phyloP scores from a whole-genome alignment of 2,113 vertebrate genomes.

The Psophia crepitans region DNA sequence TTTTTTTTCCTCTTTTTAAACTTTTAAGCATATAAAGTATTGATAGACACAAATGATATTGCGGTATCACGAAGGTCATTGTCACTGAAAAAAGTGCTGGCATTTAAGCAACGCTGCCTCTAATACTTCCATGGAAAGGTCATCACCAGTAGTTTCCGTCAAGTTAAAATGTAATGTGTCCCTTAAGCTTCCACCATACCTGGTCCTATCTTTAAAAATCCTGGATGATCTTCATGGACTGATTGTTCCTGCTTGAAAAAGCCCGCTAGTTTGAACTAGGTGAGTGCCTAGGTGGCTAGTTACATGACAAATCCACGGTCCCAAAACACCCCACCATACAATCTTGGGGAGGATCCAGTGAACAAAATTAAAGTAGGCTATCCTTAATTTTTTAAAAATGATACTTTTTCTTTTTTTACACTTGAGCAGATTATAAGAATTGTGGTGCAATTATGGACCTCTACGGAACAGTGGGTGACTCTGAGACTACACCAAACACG shows the following conservation, averaged over 20 bases:
- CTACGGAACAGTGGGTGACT: not conserved
- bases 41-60: not conserved
- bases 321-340: not conserved
- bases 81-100: not conserved
- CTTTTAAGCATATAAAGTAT: not conserved
- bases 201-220: not conserved
- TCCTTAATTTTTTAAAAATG: not conserved
- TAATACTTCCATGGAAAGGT: not conserved
- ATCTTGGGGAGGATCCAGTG: not conserved
- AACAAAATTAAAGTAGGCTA: not conserved
- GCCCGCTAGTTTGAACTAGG: not conserved
- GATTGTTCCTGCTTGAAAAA: not conserved
- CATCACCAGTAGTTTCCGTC: not conserved
- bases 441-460: not conserved
- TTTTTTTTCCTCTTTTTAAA: not conserved
- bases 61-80: not conserved
- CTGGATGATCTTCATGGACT: not conserved
- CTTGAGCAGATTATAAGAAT: not conserved
- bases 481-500: not conserved
- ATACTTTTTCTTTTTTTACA: not conserved
- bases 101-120: not conserved
- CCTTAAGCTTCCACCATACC: not conserved
- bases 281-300: not conserved
- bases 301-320: not conserved
- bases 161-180: not conserved